Conservation (phyloP, 1,140 invertebrate species). For the Heterodera schachtii region DNA sequence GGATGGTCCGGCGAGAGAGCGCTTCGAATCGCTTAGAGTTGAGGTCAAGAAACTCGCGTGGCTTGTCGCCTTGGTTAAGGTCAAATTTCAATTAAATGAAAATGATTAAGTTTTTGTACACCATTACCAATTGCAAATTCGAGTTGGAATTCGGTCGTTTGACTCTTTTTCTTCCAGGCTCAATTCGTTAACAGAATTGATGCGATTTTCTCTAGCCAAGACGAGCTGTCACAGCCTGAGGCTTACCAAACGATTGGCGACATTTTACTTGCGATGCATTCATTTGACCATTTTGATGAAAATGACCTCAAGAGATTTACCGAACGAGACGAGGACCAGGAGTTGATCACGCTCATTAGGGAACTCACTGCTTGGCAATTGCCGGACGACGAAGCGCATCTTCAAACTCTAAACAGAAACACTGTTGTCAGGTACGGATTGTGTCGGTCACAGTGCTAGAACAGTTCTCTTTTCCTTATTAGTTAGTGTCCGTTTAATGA, state of each 20-base stretch:
- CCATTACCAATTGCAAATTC: too few relatives aligned
- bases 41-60: conserved; percentile 28
- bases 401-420: conserved; percentile 16
- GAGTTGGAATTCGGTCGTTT: neutral
- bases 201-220: conserved; percentile 8
- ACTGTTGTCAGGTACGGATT: conserved; percentile 19
- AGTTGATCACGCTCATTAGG: conserved; percentile 17
- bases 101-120: neutral
- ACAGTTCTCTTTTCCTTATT: neutral
- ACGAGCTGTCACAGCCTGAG: neutral
- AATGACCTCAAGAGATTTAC: neutral
- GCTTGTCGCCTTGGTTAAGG: conserved; percentile 28
- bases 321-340: conserved; percentile 9
- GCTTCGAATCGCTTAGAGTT: conserved; percentile 30
- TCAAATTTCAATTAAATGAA: neutral
- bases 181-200: conserved; percentile 23
- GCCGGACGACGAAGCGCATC: conserved; percentile 29
- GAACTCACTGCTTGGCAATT: conserved; percentile 29
- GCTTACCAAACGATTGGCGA: conserved; percentile 18
- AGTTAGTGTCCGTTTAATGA: neutral
- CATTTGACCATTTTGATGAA: conserved; percentile 28
- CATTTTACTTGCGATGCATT: conserved; percentile 31
- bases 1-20: conserved; percentile 30
- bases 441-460: too few relatives aligned
- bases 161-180: neutral